Evolutionary conservation across 2,113 vertebrate species (phyloP), one percentile per base, ranked within the genome.

Genomic region (Xiphophorus hellerii): DNA sequence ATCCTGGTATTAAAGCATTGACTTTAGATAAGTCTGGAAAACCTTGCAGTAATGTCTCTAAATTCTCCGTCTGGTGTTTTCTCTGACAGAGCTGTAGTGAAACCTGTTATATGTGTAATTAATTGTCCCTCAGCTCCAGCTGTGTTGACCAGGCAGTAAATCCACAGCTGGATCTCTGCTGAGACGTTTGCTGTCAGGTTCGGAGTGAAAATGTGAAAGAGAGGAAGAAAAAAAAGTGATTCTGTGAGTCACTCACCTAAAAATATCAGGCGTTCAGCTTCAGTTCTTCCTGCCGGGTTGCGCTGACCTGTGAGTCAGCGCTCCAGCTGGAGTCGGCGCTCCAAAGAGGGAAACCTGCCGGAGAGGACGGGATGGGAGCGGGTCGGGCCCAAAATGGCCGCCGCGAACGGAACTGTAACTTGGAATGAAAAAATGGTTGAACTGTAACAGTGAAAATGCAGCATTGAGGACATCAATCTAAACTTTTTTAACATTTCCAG

Each of bases 241-340:
- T 78, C 48, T 73, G 62, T 89, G 86, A 88, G 61, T 93, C 91
- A 89, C 80, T 74, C 62, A 62, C 82, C 76, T 90, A 86, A 90
- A 92, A 89, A 90, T 91, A 88, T 76, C 88, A 64, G 25, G 67
- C 44, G 29, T 83, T 29, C 78, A 84, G 62, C 71, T 83, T 69
- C 65, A 17, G 66, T 77, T 81, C 71, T 71, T 71, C 76, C 64
- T 71, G 77, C 80, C 63, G 51, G 65, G 77, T 67, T 79, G 31
- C 51, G 7, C 67, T 82, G 82, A 85, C 87, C 88, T 25, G 74
- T 93, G 91, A 93, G 74, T 91, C 90, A 91, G 27, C 15, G 66
- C 70, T 70, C 28, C 62, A 42, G 63, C 64, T 71, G 69, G 62
- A 69, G 77, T 69, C 58, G 29, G 44, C 60, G 60, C 35, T 66